Conservation (phyloP, 2,113 vertebrate species). For the Apaloderma vittatum region DNA sequence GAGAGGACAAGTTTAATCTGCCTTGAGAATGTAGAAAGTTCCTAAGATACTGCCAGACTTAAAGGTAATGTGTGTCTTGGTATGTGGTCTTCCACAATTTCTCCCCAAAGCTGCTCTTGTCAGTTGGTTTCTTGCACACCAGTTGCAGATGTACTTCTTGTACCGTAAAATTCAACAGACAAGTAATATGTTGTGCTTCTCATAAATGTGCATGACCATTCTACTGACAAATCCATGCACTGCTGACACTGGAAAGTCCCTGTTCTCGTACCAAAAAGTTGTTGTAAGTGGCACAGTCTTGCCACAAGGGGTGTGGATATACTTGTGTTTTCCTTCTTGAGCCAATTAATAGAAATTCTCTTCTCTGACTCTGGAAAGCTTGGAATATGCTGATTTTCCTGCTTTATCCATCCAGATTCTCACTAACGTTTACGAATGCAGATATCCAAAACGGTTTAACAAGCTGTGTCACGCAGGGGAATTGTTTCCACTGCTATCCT, state of each 20-base stretch:
- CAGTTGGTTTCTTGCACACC: not conserved
- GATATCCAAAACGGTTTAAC: not conserved
- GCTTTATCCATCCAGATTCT: not conserved
- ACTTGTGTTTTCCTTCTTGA: not conserved
- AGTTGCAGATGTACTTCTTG: not conserved
- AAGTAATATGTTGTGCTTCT: not conserved
- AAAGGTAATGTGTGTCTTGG: accelerated
- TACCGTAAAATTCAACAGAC: not conserved
- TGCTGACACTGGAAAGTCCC: not conserved
- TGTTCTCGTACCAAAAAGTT: not conserved
- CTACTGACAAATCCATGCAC: not conserved
- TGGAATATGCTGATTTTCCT: not conserved
- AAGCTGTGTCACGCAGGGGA: not conserved
- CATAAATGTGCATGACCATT: not conserved
- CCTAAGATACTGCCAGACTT: no score
- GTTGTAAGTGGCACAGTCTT: not conserved
- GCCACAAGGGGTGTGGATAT: not conserved
- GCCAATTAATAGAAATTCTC: not conserved
- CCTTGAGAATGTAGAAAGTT: not conserved
- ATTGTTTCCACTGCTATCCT: not conserved
- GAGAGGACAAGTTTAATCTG: not conserved
- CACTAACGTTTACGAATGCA: not conserved
- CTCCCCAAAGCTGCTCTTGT: not conserved
- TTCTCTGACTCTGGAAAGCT: not conserved
- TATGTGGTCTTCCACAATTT: not conserved